Conservation (phyloP, 2,113 vertebrate species). For the Irena cyanogastra region DNA sequence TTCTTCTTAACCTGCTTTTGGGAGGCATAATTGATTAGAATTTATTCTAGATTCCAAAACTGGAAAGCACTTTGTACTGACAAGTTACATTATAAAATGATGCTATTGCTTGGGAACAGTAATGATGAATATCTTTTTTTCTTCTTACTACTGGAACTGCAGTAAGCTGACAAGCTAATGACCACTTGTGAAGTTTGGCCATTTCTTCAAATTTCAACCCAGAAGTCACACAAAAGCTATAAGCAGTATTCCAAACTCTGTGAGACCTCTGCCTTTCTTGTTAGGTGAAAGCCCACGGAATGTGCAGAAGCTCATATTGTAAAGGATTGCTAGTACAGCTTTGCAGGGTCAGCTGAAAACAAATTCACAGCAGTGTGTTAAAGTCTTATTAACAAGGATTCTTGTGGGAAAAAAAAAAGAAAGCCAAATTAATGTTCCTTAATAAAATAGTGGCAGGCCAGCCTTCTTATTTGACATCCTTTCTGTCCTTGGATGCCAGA, state of each 20-base stretch:
- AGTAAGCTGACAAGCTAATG: background rate
- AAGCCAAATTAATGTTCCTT: background rate
- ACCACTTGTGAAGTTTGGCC: background rate
- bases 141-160: background rate
- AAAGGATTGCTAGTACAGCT: background rate
- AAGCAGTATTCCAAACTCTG: background rate
- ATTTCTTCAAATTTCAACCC: background rate
- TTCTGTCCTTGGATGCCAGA: background rate
- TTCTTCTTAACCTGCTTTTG: background rate
- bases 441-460: background rate
- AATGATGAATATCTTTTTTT: background rate
- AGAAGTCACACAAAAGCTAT: background rate
- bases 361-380: background rate
- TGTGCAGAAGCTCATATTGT: background rate
- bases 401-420: fast-evolving
- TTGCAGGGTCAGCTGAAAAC: background rate
- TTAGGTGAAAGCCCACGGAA: background rate
- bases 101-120: background rate
- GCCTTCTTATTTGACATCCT: background rate
- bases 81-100: background rate
- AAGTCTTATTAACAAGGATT: background rate
- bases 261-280: background rate
- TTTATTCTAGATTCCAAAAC: background rate
- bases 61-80: background rate
- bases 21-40: background rate